These are phyloP conservation scores for Callinectes sapidus DNA, from an alignment of 2,888 invertebrate species.

Conservation along the genomic window DNA sequence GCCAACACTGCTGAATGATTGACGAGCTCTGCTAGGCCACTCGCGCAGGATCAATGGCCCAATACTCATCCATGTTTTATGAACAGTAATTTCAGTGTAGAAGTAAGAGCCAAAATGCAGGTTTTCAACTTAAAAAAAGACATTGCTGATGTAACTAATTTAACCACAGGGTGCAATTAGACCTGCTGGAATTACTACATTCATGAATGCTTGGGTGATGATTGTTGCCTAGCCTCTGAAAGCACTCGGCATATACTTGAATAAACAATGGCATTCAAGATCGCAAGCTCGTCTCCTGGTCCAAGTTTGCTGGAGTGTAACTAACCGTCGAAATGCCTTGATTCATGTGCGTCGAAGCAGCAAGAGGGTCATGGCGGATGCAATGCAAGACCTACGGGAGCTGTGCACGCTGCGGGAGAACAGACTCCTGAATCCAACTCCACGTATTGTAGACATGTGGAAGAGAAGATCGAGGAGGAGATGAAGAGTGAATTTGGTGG, in stretches of 20 bases:
- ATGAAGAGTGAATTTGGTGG: too few relatives aligned
- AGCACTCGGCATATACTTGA: background rate
- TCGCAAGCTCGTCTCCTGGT: background rate
- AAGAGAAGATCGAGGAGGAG: too few relatives aligned
- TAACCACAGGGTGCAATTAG: background rate
- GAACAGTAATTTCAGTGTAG: background rate
- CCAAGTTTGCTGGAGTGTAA: background rate
- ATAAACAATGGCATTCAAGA: background rate
- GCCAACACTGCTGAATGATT: conserved; percentile 20
- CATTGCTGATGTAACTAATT: background rate
- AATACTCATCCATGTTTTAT: background rate
- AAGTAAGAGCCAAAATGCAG: background rate
- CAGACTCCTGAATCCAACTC: too few relatives aligned
- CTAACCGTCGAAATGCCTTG: background rate
- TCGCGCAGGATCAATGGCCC: background rate
- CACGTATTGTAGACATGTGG: too few relatives aligned
- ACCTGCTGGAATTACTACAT: background rate
- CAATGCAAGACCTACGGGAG: too few relatives aligned
- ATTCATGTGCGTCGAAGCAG: background rate
- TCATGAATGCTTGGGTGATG: background rate
- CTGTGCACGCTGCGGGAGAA: too few relatives aligned
- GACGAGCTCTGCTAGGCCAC: background rate
- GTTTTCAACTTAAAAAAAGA: background rate
- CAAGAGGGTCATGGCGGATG: background rate
- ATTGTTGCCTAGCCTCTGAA: background rate